phyloP scores from a whole-genome alignment of 2,888 invertebrate species.

The Neocrepidodera transversa region DNA sequence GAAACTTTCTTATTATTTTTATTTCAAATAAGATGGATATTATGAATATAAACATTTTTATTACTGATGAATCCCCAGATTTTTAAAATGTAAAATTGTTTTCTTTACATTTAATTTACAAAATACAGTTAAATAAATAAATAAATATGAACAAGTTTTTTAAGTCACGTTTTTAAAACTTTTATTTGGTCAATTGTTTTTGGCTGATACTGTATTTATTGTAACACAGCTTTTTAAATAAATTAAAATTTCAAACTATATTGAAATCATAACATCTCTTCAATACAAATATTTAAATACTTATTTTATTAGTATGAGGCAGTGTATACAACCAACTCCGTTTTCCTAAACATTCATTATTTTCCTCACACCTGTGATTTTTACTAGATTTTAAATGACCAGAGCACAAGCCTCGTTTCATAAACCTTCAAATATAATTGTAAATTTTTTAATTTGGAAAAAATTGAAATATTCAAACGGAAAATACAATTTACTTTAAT shows the following conservation, averaged over 20 bases:
- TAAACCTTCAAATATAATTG: not conserved
- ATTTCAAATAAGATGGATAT: not conserved
- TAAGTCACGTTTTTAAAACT: no score
- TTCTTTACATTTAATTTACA: no score
- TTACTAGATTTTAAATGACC: not conserved
- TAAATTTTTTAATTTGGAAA: not conserved
- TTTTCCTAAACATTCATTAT: conserved; percentile 2
- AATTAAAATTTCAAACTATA: conserved; percentile 37
- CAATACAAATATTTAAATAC: conserved; percentile 20
- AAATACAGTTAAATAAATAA: no score
- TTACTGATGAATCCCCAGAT: no score
- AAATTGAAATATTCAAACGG: no score
- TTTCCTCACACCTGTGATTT: conserved; percentile 9
- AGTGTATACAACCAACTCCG: conserved; percentile 31
- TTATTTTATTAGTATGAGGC: conserved; percentile 35
- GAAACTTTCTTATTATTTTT: not conserved
- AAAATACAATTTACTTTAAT: no score
- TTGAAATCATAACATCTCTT: conserved; percentile 19
- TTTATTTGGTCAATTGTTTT: not conserved
- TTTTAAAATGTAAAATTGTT: no score
- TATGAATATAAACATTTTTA: no score
- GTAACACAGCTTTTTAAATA: conserved; percentile 52
- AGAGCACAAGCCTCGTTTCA: not conserved
- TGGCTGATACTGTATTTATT: conserved; percentile 33
- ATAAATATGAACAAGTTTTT: no score